phyloP scores from a whole-genome alignment of 2,797 vertebrate species.

The Sylvia borin region DNA sequence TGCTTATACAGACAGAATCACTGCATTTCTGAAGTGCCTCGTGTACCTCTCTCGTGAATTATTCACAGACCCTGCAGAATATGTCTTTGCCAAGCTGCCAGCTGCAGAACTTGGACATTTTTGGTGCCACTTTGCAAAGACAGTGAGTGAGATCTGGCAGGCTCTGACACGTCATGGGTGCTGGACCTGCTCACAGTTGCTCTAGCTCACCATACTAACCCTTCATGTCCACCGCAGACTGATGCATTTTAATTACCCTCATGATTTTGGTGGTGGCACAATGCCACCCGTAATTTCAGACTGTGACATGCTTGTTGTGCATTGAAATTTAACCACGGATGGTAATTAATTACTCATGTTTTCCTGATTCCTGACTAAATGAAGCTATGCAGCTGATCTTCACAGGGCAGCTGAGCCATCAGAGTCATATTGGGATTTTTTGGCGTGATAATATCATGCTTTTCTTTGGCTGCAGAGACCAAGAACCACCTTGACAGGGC shows the following conservation, averaged over 20 bases:
- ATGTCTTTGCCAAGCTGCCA: constrained; percentile 24
- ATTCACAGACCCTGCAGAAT: not conserved
- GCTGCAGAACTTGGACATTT: not conserved
- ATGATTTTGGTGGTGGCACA: not conserved
- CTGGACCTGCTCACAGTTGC: not conserved
- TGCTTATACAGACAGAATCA: not conserved
- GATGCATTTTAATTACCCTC: not conserved
- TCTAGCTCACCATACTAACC: not conserved
- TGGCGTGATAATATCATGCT: not conserved
- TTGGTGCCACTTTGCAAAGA: constrained; percentile 29
- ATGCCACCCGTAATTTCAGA: not conserved
- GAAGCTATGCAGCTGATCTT: not conserved
- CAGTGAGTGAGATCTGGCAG: constrained; percentile 41
- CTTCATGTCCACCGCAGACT: not conserved
- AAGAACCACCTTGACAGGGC: not conserved
- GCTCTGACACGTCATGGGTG: not conserved
- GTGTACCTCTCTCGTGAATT: not conserved
- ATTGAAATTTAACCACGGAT: not conserved
- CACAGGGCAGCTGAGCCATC: not conserved
- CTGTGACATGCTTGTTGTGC: not conserved
- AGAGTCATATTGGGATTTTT: not conserved
- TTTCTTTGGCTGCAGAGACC: not conserved
- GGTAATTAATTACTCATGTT: not conserved
- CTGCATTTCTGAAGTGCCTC: not conserved
- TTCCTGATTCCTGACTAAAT: constrained; percentile 1